Evolutionary conservation across 2,888 invertebrate species (phyloP).

Genomic region (Pimpla rufipes): DNA sequence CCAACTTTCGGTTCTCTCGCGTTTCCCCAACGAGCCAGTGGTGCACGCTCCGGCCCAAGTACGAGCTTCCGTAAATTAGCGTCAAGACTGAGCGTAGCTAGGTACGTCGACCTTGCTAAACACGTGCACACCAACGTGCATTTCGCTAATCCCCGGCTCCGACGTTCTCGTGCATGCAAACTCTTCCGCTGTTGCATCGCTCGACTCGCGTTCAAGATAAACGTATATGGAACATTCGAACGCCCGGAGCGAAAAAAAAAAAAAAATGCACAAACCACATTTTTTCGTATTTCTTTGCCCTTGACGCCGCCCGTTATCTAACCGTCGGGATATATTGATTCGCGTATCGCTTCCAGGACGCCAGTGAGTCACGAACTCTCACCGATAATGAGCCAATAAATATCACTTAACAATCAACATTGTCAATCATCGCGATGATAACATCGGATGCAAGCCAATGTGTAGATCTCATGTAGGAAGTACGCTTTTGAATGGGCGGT

Average conservation of each 20-base stretch:
- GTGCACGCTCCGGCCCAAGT: neutral
- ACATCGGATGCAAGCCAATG: neutral
- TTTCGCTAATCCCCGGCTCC: constrained; percentile 43
- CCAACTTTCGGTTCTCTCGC: neutral
- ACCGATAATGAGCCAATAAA: neutral
- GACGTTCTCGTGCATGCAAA: neutral
- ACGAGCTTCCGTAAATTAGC: constrained; percentile 24
- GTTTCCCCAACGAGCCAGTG: too few species aligned
- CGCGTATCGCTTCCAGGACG: neutral
- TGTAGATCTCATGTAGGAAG: too few species aligned
- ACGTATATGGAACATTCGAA: neutral
- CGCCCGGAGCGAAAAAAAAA: neutral
- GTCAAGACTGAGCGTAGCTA: neutral
- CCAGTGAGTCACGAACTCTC: neutral
- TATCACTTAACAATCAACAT: neutral
- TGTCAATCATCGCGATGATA: neutral
- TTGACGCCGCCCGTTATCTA: neutral
- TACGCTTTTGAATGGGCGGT: too few species aligned
- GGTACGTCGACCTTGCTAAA: constrained; percentile 55
- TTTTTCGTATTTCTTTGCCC: neutral
- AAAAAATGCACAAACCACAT: neutral
- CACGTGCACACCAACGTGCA: constrained; percentile 50
- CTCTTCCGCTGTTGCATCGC: neutral
- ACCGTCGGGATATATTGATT: constrained; percentile 1
- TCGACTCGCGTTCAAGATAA: neutral